Base-by-base conservation (phyloP, 2,113 vertebrate species). In the Chaenocephalus aceratus region DNA sequence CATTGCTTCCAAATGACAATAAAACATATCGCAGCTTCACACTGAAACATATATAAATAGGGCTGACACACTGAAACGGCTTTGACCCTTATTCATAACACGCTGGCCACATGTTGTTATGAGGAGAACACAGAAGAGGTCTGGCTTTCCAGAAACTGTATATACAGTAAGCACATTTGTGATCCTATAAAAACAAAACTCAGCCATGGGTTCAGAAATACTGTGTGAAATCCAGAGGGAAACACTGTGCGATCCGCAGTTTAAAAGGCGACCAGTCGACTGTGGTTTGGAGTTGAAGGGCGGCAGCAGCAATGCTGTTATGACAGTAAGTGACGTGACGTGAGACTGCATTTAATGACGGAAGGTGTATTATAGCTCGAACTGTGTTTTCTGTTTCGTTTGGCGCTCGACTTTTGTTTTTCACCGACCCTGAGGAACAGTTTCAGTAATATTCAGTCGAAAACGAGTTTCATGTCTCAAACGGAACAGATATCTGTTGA, bases 181-280 rank as follows among this genome's bases (percentile, higher is more conserved):
- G 92, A 91, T 88, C 86, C 91, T 95, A 83, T 91, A 82, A 93
- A 95, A 94, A 95, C 91, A 94, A 72, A 71, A 69, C 78, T 91
- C 86, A 84, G 87, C 85, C 83, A 53, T 69, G 85, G 81, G 80
- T 79, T 83, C 86, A 90, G 77, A 90, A 91, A 90, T 69, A 85
- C 84, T 82, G n/a, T 71, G 79, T 71, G 91, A 89, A 89, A 68
- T 41, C 93, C 89, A 56, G 64, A 78, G 82, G 23, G 44, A 49
- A 48, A 48, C 3, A 51, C 48, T 30, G 85, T 74, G 89, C 69
- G 79, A 79, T 75, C 68, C 80, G 49, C 58, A 79, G 86, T 80
- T 80, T 85, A 85, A 88, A 89, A 68, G 82, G 57, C 78, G 54
- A 84, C 74, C 88, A 82, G 91, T 88, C 88, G 44, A 77, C 60